Conservation (phyloP, 2,888 invertebrate species). For the Melanophora roralis region DNA sequence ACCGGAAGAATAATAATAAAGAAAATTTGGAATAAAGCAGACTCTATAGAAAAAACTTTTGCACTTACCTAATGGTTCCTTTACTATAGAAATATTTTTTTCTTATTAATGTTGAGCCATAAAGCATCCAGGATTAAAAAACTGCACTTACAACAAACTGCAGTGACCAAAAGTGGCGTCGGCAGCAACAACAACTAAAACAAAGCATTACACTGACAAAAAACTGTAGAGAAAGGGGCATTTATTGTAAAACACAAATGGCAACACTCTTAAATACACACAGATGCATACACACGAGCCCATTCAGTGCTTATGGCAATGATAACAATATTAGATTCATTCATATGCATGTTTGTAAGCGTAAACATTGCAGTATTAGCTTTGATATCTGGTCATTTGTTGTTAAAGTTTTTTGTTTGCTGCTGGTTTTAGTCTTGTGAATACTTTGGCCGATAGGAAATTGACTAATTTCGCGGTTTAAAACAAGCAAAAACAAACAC, state of each 20-base stretch:
- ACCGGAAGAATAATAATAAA: no score
- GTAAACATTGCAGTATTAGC: constrained; percentile 10
- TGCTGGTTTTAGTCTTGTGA: constrained; percentile 46
- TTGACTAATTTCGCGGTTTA: constrained; percentile 63
- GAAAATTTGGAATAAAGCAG: no score
- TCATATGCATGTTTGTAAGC: neutral
- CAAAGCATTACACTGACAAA: constrained; percentile 23
- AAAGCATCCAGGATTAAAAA: constrained; percentile 45
- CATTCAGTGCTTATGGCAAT: neutral
- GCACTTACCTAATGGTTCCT: neutral
- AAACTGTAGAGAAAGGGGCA: constrained; percentile 20
- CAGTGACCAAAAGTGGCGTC: constrained; percentile 34
- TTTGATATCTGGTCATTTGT: constrained; percentile 33
- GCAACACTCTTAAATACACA: constrained; percentile 3
- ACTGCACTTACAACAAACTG: constrained; percentile 51
- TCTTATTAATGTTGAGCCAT: constrained; percentile 23
- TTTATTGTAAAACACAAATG: constrained; percentile 40
- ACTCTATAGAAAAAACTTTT: neutral
- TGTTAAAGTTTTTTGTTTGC: neutral
- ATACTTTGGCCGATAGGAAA: constrained; percentile 54
- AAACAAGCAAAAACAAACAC: constrained; percentile 16
- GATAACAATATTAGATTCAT: constrained; percentile 17
- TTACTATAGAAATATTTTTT: neutral
- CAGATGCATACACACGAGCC: neutral
- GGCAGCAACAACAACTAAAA: constrained; percentile 23